phyloP scores from a whole-genome alignment of 1,140 invertebrate species.

The Ruditapes philippinarum region DNA sequence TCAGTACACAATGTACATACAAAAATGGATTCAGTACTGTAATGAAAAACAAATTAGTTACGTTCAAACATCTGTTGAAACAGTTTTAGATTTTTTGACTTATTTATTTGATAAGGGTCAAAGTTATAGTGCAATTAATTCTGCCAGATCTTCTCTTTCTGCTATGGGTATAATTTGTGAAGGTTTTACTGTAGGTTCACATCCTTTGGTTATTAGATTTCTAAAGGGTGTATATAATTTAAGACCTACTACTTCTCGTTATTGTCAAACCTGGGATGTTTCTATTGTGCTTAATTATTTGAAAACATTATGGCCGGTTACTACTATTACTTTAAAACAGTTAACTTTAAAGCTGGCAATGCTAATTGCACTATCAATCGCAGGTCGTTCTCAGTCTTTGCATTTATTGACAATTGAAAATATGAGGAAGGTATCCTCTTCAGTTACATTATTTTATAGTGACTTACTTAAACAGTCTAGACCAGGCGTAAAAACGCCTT shows the following conservation, averaged over 20 bases:
- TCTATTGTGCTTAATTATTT: conserved; percentile 45
- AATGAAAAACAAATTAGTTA: not conserved
- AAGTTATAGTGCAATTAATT: conserved; percentile 64
- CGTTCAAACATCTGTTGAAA: not conserved
- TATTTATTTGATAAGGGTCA: not conserved
- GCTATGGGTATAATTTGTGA: conserved; percentile 2
- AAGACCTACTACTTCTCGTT: conserved; percentile 27
- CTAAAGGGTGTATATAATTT: conserved; percentile 55
- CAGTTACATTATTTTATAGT: not conserved
- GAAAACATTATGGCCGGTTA: not conserved
- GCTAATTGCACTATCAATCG: not conserved
- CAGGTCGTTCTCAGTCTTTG: conserved; percentile 27
- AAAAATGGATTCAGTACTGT: conserved; percentile 31
- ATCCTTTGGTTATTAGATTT: no score
- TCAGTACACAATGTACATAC: not conserved
- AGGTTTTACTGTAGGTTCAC: conserved; percentile 22
- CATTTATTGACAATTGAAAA: not conserved
- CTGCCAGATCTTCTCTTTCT: conserved; percentile 54
- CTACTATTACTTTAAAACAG: not conserved
- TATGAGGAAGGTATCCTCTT: not conserved
- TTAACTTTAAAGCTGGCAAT: conserved; percentile 14
- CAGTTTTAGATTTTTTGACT: conserved; percentile 17
- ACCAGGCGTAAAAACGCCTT: not conserved
- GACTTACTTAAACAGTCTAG: not conserved
- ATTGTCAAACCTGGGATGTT: conserved; percentile 62